phyloP scores from a whole-genome alignment of 2,888 invertebrate species.

The Psylliodes chrysocephalus region DNA sequence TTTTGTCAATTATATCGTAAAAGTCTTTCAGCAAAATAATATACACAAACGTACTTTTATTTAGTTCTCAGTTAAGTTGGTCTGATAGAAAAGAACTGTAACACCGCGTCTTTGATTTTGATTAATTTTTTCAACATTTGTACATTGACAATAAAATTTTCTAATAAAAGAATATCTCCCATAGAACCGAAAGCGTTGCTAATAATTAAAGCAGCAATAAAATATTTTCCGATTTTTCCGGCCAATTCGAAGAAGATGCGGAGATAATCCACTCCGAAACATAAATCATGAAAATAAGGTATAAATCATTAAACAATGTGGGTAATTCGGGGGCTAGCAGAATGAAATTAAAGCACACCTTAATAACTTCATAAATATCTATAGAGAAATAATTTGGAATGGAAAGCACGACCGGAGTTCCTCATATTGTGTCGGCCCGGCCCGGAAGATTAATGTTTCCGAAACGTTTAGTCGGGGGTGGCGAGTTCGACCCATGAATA shows the following conservation, averaged over 20 bases:
- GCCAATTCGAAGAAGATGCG: not conserved
- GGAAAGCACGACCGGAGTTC: slow-evolving; percentile 36
- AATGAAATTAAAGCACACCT: slow-evolving; percentile 43
- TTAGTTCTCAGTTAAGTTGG: too few species aligned
- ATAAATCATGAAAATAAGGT: slow-evolving; percentile 26
- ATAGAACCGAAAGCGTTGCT: not conserved
- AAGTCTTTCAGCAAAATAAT: too few species aligned
- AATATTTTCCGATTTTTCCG: slow-evolving; percentile 2
- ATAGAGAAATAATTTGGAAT: slow-evolving; percentile 42
- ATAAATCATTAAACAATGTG: slow-evolving; percentile 36
- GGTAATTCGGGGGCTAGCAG: slow-evolving; percentile 36
- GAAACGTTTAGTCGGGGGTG: slow-evolving; percentile 51
- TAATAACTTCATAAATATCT: slow-evolving; percentile 47
- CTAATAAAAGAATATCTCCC: not conserved
- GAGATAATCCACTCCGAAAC: slow-evolving; percentile 22
- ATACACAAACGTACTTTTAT: too few species aligned
- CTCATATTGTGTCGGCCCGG: slow-evolving; percentile 38
- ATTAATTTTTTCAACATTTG: too few species aligned
- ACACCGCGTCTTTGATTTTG: too few species aligned
- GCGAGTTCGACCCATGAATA: slow-evolving; percentile 49
- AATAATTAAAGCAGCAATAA: slow-evolving; percentile 5
- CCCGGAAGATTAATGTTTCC: slow-evolving; percentile 51
- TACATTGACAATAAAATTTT: too few species aligned
- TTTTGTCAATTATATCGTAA: too few species aligned
- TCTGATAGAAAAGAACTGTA: too few species aligned